phyloP scores from a whole-genome alignment of 2,888 invertebrate genomes.

The Andrena chrysosceles region DNA sequence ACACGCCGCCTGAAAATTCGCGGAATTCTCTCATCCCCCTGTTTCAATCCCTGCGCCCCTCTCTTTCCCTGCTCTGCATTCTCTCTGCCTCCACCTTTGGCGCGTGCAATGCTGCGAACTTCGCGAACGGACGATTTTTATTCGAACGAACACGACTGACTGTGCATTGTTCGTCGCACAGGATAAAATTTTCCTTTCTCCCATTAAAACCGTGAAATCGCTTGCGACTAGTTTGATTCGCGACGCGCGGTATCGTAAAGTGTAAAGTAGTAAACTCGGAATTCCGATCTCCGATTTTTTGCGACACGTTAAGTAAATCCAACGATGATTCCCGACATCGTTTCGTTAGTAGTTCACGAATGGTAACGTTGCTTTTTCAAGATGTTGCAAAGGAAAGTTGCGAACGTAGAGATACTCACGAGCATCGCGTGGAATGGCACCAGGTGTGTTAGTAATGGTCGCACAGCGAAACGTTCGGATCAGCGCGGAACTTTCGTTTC shows the following conservation, averaged over 20 bases:
- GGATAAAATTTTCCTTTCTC: slow-evolving; percentile 63
- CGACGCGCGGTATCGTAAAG: slow-evolving; percentile 74
- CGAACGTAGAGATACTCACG: too few relatives aligned
- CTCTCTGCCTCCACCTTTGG: neutral
- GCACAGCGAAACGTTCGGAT: neutral
- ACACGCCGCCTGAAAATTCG: slow-evolving; percentile 41
- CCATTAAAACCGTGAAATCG: slow-evolving; percentile 72
- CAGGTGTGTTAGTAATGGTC: neutral
- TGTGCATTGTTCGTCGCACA: slow-evolving; percentile 12
- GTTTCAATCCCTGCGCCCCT: slow-evolving; percentile 37
- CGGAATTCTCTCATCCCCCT: slow-evolving; percentile 32
- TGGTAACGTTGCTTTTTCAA: neutral
- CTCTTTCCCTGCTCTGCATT: neutral
- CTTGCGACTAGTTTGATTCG: slow-evolving; percentile 67
- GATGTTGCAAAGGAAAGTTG: neutral
- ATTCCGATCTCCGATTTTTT: neutral
- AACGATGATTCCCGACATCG: neutral
- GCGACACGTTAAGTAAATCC: neutral
- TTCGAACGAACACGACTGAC: slow-evolving; percentile 47
- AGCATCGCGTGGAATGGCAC: too few relatives aligned
- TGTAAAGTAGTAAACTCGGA: too few relatives aligned
- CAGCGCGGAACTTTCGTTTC: slow-evolving; percentile 4
- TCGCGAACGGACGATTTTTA: slow-evolving; percentile 52
- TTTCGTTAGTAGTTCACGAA: slow-evolving; percentile 26
- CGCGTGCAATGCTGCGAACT: slow-evolving; percentile 9